These are phyloP conservation scores for Acrossocheilus wenchowensis DNA, from an alignment of 2,797 vertebrate genomes.

Conservation along the genomic window DNA sequence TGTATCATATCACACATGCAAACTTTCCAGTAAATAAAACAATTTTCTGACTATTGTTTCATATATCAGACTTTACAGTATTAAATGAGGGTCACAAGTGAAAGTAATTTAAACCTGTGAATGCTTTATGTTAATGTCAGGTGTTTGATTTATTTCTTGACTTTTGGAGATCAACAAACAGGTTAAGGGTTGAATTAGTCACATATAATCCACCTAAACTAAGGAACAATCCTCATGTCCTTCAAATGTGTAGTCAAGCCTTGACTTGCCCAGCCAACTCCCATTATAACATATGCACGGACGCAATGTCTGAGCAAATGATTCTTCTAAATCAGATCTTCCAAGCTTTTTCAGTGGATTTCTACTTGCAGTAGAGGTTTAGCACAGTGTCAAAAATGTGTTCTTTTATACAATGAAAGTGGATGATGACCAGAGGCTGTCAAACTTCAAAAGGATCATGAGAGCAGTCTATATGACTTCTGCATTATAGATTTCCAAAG, in stretches of 20 bases:
- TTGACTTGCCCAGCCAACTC: constrained; percentile 72
- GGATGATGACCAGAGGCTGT: background rate
- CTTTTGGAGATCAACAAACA: background rate
- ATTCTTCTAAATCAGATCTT: constrained; percentile 53
- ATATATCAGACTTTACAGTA: background rate
- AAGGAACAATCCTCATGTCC: constrained; percentile 54
- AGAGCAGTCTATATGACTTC: background rate
- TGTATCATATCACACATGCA: background rate
- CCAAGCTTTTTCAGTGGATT: constrained; percentile 46
- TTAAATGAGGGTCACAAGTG: background rate
- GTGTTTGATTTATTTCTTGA: constrained; percentile 14
- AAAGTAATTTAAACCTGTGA: background rate
- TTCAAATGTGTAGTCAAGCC: constrained; percentile 42
- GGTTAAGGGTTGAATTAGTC: constrained; percentile 59
- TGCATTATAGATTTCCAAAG: background rate
- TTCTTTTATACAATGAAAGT: background rate
- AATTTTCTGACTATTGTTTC: background rate
- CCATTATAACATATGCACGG: constrained; percentile 72
- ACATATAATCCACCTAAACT: constrained; percentile 53
- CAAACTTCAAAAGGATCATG: background rate
- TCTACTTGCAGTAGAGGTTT: background rate
- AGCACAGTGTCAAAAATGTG: background rate
- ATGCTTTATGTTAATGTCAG: constrained; percentile 8
- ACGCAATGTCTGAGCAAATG: constrained; percentile 69
- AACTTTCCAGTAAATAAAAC: background rate